Conservation (phyloP, 2,888 invertebrate genomes). For the Chalcosyrphus nemorum region DNA sequence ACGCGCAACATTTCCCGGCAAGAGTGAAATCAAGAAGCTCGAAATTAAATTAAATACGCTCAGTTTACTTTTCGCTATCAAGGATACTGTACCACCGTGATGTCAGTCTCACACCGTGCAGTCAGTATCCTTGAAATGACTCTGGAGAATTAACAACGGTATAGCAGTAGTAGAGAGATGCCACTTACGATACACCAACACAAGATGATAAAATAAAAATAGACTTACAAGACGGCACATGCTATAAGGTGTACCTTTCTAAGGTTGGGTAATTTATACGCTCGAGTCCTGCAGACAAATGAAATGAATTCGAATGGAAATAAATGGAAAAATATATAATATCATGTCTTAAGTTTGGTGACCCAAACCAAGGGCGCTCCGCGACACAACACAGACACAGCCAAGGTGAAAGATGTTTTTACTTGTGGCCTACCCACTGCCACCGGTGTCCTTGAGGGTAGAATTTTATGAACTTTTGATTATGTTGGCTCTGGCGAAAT, state of each 20-base stretch:
- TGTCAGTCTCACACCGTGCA: constrained; percentile 5
- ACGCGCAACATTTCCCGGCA: constrained; percentile 65
- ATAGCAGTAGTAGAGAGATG: constrained; percentile 52
- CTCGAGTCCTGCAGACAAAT: constrained; percentile 37
- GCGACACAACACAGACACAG: constrained; percentile 45
- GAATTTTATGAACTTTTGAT: constrained; percentile 71
- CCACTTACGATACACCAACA: constrained; percentile 41
- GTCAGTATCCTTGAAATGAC: constrained; percentile 59
- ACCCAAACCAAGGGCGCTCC: constrained; percentile 37
- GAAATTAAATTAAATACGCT: constrained; percentile 80
- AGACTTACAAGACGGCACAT: constrained; percentile 33
- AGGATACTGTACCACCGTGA: constrained; percentile 9
- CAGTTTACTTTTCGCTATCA: constrained; percentile 76
- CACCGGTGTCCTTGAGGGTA: constrained; percentile 38
- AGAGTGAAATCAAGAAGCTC: constrained; percentile 77
- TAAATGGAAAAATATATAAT: constrained; percentile 56
- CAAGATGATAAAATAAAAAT: constrained; percentile 53
- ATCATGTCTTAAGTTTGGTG: constrained; percentile 64
- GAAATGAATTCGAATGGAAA: constrained; percentile 70
- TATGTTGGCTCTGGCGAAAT: constrained; percentile 51
- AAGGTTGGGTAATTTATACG: constrained; percentile 65
- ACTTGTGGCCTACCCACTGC: constrained; percentile 51
- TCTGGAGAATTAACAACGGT: constrained; percentile 51
- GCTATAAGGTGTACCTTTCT: constrained; percentile 18
- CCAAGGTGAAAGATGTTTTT: constrained; percentile 70